Evolutionary conservation across 2,113 vertebrate genomes (phyloP), one percentile per base, ranked within the genome.

Genomic region (Lates calcarifer): DNA sequence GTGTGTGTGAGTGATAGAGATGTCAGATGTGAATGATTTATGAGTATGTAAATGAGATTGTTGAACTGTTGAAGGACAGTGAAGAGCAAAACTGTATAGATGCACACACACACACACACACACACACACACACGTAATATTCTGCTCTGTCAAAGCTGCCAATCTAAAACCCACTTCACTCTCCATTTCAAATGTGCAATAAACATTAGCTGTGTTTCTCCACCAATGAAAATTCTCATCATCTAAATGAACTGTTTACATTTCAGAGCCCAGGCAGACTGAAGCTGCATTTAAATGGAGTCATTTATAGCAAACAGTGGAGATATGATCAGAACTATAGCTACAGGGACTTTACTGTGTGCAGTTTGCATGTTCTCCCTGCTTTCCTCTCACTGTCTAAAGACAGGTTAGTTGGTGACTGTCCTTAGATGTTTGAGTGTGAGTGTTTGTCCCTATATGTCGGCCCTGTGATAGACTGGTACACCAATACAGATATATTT

Each of bases 41-140:
- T 92, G 89, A 92, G 87, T 58, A 92, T 93, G 88, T 56, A 90
- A 90, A 93, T 91, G 31, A 91, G 76, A 79, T 63, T 81, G 83
- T 76, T 64, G 84, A 74, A 72, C 67, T 76, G 88, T 55, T 88
- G 86, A 90, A 90, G 89, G 90, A 91, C 89, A 89, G 81, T 39
- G 81, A 82, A 87, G 82, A 86, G 74, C 74, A 73, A 43, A 35
- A 47, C 29, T 37, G 51, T 28, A 28, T 33, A 35, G 49, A 66
- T 51, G 45, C 74, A 61, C 66, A 47, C 47, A 70, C 56, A 76
- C 33, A 60, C 76, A 78, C 51, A 57, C 66, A 71, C 64, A 82
- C 55, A 74, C 33, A 73, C 53, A 77, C 43, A 55, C 33, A 77
- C 72, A 70, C 5, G 35, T 15, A 53, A 62, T 79, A 87, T 81